Base-by-base conservation (phyloP, 2,888 invertebrate genomes). In the Allophyes oxyacanthae region DNA sequence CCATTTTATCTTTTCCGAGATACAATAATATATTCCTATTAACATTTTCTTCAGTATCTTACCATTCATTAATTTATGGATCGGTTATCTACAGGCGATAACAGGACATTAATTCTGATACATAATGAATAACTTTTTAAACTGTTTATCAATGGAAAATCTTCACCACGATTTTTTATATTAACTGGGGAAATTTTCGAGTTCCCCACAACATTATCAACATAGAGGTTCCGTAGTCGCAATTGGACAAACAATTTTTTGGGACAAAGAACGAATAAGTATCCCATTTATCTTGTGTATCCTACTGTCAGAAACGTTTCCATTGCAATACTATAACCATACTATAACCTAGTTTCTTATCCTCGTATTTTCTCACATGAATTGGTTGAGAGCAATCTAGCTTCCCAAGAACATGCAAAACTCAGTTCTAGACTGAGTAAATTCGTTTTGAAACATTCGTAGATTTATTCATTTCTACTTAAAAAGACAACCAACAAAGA, bases 261-360 rank as follows among this genome's bases (percentile, higher is more conserved):
- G 4, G n/a, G n/a, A 32, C 14, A 11, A 25, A 56, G 10, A 25
- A 30, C 2, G 0, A 3, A 0, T 32, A 32, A 3, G 10, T 45
- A 8, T 25, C 2, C n/a, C 6, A 14, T 33, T 33, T 20, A 10
- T 6, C 13, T 48, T 28, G 33, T 34, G 13, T 13, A 34, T 11
- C 33, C 13, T 6, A 15, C 15, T 30, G 5, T 46, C 32, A 11
- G 32, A 38, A 38, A 13, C 20, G 33, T 28, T 33, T 38, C 20
- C 10, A 13, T 46, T 40, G 9, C 14, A 46, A 38, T 56, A 46
- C 11, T 11, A 11, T 45, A 26, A 45, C 32, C 26, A 38, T 56
- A 46, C 11, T 11, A 11, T 45, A 26, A 45, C 32, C 26, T 38
- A 13, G 37, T 46, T 58, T 26, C 13, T 38, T n/a, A 15, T 38